phyloP scores from a whole-genome alignment of 2,888 invertebrate genomes.

The Lycia hirtaria region DNA sequence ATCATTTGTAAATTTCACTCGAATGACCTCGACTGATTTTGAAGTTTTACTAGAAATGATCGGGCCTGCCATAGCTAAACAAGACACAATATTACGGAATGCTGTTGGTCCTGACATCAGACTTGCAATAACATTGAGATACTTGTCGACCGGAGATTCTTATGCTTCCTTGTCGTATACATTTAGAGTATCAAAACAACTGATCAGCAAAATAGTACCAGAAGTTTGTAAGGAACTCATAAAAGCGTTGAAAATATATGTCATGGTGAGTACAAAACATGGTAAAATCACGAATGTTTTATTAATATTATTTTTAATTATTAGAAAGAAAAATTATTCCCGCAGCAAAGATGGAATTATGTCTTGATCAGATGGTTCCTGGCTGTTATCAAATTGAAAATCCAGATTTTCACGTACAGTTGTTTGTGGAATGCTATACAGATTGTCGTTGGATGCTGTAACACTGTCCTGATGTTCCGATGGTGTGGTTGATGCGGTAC shows the following conservation, averaged over 20 bases:
- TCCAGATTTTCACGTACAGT: too few relatives aligned
- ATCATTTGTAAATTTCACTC: slow-evolving; percentile 36
- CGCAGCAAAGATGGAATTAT: too few relatives aligned
- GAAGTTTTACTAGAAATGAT: slow-evolving; percentile 6
- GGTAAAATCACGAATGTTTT: too few relatives aligned
- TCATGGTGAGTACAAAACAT: slow-evolving; percentile 24
- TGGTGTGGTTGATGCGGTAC: too few relatives aligned
- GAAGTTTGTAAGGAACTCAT: slow-evolving; percentile 39
- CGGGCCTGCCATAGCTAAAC: slow-evolving; percentile 32
- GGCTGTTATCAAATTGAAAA: too few relatives aligned
- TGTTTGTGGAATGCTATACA: too few relatives aligned
- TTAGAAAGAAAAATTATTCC: too few relatives aligned
- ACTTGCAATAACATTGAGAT: slow-evolving; percentile 24
- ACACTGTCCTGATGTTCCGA: too few relatives aligned
- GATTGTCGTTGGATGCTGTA: too few relatives aligned
- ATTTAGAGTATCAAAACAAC: slow-evolving; percentile 26
- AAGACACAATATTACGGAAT: slow-evolving; percentile 32
- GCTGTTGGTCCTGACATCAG: slow-evolving; percentile 23
- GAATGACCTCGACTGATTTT: slow-evolving; percentile 32
- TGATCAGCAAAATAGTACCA: slow-evolving; percentile 27
- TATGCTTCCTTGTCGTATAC: slow-evolving; percentile 42
- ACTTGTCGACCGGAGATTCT: slow-evolving; percentile 31
- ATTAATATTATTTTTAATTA: slow-evolving; percentile 14
- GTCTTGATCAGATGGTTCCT: too few relatives aligned
- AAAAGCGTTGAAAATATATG: slow-evolving; percentile 36